phyloP scores from a whole-genome alignment of 2,797 vertebrate species.

The Gymnothorax javanicus region DNA sequence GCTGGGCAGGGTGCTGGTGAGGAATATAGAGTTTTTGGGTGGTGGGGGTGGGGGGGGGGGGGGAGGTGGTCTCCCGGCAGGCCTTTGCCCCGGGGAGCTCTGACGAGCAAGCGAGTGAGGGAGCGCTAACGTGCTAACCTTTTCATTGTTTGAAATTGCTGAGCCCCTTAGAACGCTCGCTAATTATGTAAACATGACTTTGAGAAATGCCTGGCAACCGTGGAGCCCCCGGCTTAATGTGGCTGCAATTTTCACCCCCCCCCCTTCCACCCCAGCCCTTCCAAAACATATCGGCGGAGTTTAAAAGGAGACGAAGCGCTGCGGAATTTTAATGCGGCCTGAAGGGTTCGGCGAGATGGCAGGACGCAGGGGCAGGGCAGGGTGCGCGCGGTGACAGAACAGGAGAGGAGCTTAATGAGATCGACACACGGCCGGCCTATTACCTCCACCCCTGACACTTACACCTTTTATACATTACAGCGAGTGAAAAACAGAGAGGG shows the following conservation, averaged over 20 bases:
- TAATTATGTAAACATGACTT: slow-evolving; percentile 80
- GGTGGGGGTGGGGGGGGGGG: not conserved
- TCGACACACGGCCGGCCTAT: slow-evolving; percentile 44
- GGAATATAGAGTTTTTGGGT: slow-evolving; percentile 27
- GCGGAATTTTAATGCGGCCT: slow-evolving; percentile 76
- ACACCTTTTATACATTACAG: slow-evolving; percentile 63
- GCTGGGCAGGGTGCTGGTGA: slow-evolving; percentile 7
- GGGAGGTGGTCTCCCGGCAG: slow-evolving; percentile 47
- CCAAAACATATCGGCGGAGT: slow-evolving; percentile 69
- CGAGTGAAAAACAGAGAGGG: slow-evolving; percentile 41
- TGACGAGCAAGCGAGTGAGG: slow-evolving; percentile 40
- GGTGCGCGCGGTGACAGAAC: slow-evolving; percentile 22
- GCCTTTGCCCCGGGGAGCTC: slow-evolving; percentile 47
- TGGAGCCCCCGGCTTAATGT: slow-evolving; percentile 62
- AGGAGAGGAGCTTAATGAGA: slow-evolving; percentile 8
- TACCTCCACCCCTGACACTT: slow-evolving; percentile 67
- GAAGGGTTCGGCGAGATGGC: slow-evolving; percentile 75
- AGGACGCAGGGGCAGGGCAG: slow-evolving; percentile 46
- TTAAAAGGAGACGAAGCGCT: slow-evolving; percentile 65
- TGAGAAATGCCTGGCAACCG: slow-evolving; percentile 73
- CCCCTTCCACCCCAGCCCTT: no score
- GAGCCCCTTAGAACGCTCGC: slow-evolving; percentile 66
- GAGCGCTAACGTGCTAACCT: slow-evolving; percentile 59
- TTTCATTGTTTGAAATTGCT: slow-evolving; percentile 69
- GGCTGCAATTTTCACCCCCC: slow-evolving; percentile 63